A percentile compares a stretch with the other conserved stretches of the same genome.
Evolutionary conservation across 2,888 invertebrate species (phyloP).

Genomic region (Coleophora deauratella): DNA sequence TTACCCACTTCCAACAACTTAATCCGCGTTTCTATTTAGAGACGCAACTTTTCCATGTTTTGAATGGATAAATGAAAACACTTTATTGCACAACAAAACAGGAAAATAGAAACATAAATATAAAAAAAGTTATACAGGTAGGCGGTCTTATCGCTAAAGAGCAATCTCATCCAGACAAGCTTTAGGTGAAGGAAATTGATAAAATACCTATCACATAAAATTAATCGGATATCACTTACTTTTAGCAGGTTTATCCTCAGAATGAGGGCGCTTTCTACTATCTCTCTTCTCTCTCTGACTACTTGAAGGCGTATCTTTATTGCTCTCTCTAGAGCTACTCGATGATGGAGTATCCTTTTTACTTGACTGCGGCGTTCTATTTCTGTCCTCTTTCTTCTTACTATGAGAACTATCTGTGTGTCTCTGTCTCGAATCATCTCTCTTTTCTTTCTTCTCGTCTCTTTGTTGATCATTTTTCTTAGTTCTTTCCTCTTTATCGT

Average conservation of each 20-base stretch:
- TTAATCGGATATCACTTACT: neutral
- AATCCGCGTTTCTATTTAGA: too few species aligned
- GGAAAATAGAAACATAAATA: too few species aligned
- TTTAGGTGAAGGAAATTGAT: too few species aligned
- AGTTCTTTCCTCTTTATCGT: neutral
- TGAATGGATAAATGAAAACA: too few species aligned
- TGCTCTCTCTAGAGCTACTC: neutral
- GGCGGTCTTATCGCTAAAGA: too few species aligned
- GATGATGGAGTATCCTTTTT: slow-evolving; percentile 3
- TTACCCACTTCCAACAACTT: too few species aligned
- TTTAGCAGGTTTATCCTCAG: slow-evolving; percentile 1
- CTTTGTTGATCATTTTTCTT: slow-evolving; percentile 2
- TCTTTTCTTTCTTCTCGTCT: slow-evolving; percentile 3
- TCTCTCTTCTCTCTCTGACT: slow-evolving; percentile 1
- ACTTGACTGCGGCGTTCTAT: neutral
- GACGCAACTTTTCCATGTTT: too few species aligned
- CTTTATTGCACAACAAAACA: too few species aligned
- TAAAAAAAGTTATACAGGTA: too few species aligned
- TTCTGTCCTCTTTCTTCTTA: neutral
- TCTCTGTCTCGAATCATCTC: slow-evolving; percentile 1
- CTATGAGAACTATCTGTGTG: slow-evolving; percentile 2
- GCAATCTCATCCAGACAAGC: too few species aligned
- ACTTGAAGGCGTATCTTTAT: neutral
- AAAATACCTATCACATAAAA: too few species aligned
- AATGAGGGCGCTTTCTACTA: slow-evolving; percentile 6